Conservation (phyloP, 2,888 invertebrate genomes). For the Podabrus alpinus region DNA sequence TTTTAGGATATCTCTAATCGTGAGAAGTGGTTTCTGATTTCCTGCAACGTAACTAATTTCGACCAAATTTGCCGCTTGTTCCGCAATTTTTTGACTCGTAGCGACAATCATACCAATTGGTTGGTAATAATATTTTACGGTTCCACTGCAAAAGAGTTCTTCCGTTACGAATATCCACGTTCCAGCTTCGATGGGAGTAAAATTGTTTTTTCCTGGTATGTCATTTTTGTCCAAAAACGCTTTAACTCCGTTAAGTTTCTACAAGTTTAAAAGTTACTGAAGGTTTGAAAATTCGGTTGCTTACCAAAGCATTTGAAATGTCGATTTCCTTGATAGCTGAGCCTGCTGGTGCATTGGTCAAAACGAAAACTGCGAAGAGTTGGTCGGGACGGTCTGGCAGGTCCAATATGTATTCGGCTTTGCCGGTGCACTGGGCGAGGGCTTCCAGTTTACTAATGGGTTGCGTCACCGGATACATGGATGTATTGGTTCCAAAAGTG, state of each 20-base stretch:
- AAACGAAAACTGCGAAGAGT: slow-evolving; percentile 69
- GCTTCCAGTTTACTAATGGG: slow-evolving; percentile 77
- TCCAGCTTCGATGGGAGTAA: slow-evolving; percentile 50
- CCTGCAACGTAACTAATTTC: slow-evolving; percentile 59
- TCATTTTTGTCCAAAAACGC: slow-evolving; percentile 67
- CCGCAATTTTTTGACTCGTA: slow-evolving; percentile 60
- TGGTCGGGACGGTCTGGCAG: slow-evolving; percentile 58
- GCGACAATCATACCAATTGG: slow-evolving; percentile 74
- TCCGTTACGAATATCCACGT: slow-evolving; percentile 42
- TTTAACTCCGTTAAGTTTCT: slow-evolving; percentile 68
- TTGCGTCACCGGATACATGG: slow-evolving; percentile 73
- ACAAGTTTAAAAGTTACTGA: slow-evolving; percentile 34
- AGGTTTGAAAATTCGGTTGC: slow-evolving; percentile 27
- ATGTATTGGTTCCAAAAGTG: slow-evolving; percentile 69
- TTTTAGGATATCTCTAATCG: slow-evolving; percentile 56
- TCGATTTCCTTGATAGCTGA: slow-evolving; percentile 62
- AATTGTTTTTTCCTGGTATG: slow-evolving; percentile 69
- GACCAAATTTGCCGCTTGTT: slow-evolving; percentile 61
- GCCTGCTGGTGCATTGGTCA: slow-evolving; percentile 48
- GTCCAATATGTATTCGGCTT: slow-evolving; percentile 67
- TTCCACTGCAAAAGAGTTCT: slow-evolving; percentile 57
- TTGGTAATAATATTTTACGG: slow-evolving; percentile 68
- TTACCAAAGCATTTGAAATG: slow-evolving; percentile 65
- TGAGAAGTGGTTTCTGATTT: slow-evolving; percentile 53
- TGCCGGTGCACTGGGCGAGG: slow-evolving; percentile 52